Conservation (phyloP, 2,113 vertebrate genomes). For the Platanista minor region DNA sequence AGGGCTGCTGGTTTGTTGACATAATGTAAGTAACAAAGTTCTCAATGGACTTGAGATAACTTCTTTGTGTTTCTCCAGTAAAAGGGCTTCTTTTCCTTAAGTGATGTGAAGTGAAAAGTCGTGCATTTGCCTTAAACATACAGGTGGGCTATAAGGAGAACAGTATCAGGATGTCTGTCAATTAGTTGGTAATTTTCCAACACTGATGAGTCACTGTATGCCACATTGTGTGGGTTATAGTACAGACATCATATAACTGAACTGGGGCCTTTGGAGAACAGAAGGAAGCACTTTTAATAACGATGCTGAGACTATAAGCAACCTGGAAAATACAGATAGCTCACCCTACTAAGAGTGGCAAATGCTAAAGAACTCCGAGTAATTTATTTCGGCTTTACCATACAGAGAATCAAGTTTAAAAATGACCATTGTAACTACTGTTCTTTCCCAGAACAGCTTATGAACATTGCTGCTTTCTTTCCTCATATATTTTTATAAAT, state of each 20-base stretch:
- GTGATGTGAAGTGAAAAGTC: neutral
- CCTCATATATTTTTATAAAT: neutral
- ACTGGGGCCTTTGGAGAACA: neutral
- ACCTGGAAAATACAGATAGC: neutral
- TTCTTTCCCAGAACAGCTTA: neutral
- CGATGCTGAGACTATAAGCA: neutral
- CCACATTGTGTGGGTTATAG: neutral
- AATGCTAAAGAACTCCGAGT: neutral
- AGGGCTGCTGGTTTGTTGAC: neutral
- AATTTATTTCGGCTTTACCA: neutral
- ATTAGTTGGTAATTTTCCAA: neutral
- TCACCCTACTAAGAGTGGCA: neutral
- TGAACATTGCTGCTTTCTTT: neutral
- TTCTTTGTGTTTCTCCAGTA: neutral
- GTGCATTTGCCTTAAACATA: neutral
- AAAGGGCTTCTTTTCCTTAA: neutral
- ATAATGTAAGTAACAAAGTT: neutral
- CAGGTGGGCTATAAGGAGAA: neutral
- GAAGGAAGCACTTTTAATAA: neutral
- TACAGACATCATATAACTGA: neutral
- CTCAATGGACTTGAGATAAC: neutral
- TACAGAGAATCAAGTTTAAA: neutral
- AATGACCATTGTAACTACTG: neutral
- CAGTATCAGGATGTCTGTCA: neutral
- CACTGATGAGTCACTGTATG: too few species aligned